A percentile compares a stretch with the other conserved stretches of the same genome.
Evolutionary conservation across 2,797 vertebrate species (phyloP).

Genomic region (Clarias pachynema): DNA sequence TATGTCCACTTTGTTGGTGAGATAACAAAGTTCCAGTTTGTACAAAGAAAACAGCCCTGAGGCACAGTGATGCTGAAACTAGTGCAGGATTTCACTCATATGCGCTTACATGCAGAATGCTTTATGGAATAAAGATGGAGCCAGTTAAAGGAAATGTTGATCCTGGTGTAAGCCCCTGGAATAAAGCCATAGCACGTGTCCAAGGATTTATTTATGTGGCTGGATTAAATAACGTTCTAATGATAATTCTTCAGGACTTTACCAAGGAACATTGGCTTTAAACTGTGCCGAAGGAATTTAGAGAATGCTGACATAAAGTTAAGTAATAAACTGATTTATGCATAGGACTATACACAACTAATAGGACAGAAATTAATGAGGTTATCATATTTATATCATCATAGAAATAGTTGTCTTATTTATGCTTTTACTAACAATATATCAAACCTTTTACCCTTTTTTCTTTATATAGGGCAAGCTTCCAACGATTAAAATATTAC

Average conservation of each 20-base stretch:
- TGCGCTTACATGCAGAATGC: not conserved
- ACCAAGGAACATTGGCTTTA: not conserved
- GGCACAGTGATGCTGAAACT: not conserved
- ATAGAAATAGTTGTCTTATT: not conserved
- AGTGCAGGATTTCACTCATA: not conserved
- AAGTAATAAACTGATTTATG: not conserved
- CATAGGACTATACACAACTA: not conserved
- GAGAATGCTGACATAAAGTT: not conserved
- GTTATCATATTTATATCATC: not conserved
- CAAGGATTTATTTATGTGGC: slow-evolving; percentile 12
- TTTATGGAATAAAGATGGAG: slow-evolving; percentile 1
- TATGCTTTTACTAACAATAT: not conserved
- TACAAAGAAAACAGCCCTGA: slow-evolving; percentile 12
- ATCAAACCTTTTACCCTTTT: not conserved
- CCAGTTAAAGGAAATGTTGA: slow-evolving; percentile 15
- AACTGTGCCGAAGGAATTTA: not conserved
- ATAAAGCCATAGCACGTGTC: slow-evolving; percentile 6
- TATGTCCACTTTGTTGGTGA: not conserved
- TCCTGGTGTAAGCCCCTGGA: slow-evolving; percentile 9
- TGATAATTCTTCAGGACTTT: slow-evolving; percentile 7
- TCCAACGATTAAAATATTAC: not conserved
- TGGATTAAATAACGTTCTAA: not conserved
- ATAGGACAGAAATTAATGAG: not conserved
- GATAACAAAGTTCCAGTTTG: slow-evolving; percentile 12
- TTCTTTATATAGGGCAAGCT: not conserved